These are phyloP conservation scores for Bos taurus DNA, from an alignment of 2,113 vertebrate species.

Conservation along the genomic window DNA sequence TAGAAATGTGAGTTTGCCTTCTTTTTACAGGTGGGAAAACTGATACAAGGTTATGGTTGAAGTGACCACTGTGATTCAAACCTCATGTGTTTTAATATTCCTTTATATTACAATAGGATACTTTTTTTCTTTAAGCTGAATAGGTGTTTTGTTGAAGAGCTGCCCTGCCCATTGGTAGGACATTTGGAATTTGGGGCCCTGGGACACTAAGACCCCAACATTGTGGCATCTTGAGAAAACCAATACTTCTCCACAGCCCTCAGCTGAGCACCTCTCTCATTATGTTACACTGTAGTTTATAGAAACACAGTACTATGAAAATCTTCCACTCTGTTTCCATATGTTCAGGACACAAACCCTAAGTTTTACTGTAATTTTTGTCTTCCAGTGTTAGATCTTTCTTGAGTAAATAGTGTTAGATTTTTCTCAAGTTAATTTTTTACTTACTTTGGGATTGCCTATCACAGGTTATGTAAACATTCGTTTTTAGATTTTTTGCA, in stretches of 20 bases:
- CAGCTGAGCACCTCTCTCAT: not conserved
- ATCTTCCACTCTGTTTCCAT: not conserved
- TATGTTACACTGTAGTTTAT: not conserved
- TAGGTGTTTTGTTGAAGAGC: not conserved
- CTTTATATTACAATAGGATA: not conserved
- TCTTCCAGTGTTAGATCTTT: not conserved
- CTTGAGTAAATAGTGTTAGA: not conserved
- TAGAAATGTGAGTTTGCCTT: not conserved
- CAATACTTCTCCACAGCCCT: not conserved
- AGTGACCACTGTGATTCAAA: not conserved
- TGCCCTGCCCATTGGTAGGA: not conserved
- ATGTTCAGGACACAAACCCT: not conserved
- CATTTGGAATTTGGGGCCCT: not conserved
- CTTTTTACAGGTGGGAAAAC: not conserved
- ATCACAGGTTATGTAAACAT: not conserved
- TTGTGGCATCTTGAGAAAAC: not conserved
- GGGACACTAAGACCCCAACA: not conserved
- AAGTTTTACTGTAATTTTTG: not conserved
- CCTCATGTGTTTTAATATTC: not conserved
- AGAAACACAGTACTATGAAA: not conserved
- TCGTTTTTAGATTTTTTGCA: not conserved
- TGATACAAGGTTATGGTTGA: not conserved
- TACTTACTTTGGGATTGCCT: not conserved
- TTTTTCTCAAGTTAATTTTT: conserved; percentile 19
- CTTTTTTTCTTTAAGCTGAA: not conserved